These are phyloP conservation scores for Scopus umbretta DNA, from an alignment of 2,113 vertebrate genomes.

Conservation along the genomic window DNA sequence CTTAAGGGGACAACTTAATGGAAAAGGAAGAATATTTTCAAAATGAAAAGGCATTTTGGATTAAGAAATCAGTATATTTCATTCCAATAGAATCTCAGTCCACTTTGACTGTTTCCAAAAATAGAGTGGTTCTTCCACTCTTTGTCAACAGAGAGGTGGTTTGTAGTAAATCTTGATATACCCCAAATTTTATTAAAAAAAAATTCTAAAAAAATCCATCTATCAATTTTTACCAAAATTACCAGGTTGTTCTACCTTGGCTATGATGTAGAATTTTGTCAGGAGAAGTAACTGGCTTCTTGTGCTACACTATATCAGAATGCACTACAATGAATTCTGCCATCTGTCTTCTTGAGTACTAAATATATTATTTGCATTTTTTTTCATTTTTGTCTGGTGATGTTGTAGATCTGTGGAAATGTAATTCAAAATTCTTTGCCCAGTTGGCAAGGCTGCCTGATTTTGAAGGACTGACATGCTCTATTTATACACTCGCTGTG, in stretches of 20 bases:
- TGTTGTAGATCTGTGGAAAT: background rate
- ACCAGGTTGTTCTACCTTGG: background rate
- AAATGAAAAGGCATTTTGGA: background rate
- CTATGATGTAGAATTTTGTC: background rate
- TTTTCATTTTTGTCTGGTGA: constrained; percentile 1
- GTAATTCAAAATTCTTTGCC: constrained; percentile 12
- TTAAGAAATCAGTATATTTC: background rate
- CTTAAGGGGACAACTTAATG: background rate
- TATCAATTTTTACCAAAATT: background rate
- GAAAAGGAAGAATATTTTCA: background rate
- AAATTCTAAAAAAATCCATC: background rate
- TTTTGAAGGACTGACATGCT: background rate
- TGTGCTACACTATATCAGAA: background rate
- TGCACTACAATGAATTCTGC: background rate
- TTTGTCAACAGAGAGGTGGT: background rate
- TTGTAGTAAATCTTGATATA: background rate
- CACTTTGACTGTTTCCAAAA: background rate
- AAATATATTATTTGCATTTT: constrained; percentile 28
- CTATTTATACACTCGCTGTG: background rate
- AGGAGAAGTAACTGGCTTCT: background rate
- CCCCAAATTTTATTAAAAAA: background rate
- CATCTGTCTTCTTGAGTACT: background rate
- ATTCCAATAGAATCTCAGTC: background rate
- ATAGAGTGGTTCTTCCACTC: background rate
- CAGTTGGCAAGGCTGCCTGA: background rate